phyloP scores from a whole-genome alignment of 1,140 invertebrate genomes.

The Bombus waltoni region DNA sequence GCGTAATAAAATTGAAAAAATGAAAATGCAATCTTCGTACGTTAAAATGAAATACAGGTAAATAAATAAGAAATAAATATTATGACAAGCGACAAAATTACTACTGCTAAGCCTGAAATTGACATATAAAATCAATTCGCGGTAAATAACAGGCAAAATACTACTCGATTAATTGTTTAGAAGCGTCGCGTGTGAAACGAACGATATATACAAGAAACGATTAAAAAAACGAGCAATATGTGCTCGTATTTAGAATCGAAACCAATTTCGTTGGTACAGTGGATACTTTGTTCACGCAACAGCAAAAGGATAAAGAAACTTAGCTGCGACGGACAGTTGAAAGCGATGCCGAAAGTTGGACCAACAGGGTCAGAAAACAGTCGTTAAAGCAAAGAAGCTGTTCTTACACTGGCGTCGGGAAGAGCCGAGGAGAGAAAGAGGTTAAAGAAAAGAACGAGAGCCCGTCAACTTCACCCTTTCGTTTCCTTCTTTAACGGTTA shows the following conservation, averaged over 20 bases:
- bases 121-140: no score
- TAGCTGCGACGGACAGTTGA: slow-evolving; percentile 68
- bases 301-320: slow-evolving; percentile 30
- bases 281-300: slow-evolving; percentile 8
- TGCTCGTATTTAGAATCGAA: not conserved
- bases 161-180: not conserved
- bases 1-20: no score
- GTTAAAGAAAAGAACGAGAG: slow-evolving; percentile 35
- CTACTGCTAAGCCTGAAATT: no score
- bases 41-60: no score
- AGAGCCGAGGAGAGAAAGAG: slow-evolving; percentile 16
- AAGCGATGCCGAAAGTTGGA: slow-evolving; percentile 71
- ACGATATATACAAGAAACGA: no score
- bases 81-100: no score
- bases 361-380: slow-evolving; percentile 64
- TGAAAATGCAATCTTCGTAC: no score
- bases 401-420: slow-evolving; percentile 52
- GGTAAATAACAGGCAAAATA: not conserved
- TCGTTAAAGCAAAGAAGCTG: slow-evolving; percentile 69
- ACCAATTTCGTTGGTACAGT: not conserved
- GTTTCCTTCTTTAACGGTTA: slow-evolving; percentile 55
- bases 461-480: slow-evolving; percentile 68
- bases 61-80: no score
- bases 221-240: not conserved
- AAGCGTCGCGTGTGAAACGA: not conserved